A percentile compares a stretch with the other conserved stretches of the same genome.
Evolutionary conservation across 2,113 vertebrate species (phyloP).

Genomic region (Helogale parvula): DNA sequence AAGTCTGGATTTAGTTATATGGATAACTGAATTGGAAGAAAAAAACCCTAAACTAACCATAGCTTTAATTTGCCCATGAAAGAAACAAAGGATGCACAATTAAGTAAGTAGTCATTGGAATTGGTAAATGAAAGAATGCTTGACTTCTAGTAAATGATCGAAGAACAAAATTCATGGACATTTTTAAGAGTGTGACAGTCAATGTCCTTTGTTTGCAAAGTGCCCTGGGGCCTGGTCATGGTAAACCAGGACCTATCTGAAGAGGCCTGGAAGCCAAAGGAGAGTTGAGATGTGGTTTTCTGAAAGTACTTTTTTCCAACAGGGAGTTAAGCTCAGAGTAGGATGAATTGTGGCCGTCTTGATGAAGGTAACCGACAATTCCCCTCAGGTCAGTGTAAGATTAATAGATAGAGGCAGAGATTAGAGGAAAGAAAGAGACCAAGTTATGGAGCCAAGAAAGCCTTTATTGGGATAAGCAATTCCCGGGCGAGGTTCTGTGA

Average conservation of each 20-base stretch:
- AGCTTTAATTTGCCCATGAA: background rate
- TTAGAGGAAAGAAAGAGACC: too few relatives aligned
- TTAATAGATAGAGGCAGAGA: too few relatives aligned
- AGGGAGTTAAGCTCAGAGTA: background rate
- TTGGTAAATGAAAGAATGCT: background rate
- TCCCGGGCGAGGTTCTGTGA: too few relatives aligned
- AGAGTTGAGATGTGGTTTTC: background rate
- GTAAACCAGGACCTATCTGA: background rate
- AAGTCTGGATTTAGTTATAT: background rate
- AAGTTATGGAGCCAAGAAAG: too few relatives aligned
- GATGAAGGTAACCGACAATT: background rate
- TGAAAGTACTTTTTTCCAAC: background rate
- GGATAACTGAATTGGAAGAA: background rate
- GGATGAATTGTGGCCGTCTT: background rate
- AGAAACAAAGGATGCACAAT: background rate
- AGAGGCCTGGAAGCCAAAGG: background rate
- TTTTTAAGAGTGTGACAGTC: background rate
- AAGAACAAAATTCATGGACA: background rate
- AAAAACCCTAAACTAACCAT: background rate
- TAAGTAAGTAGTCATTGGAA: background rate
- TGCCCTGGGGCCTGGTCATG: background rate
- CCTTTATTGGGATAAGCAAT: too few relatives aligned
- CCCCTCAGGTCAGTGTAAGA: background rate
- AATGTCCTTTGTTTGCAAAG: background rate
- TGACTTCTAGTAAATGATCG: background rate